Evolutionary conservation across 2,888 invertebrate genomes (phyloP).

Genomic region (Pseudococcus longispinus): DNA sequence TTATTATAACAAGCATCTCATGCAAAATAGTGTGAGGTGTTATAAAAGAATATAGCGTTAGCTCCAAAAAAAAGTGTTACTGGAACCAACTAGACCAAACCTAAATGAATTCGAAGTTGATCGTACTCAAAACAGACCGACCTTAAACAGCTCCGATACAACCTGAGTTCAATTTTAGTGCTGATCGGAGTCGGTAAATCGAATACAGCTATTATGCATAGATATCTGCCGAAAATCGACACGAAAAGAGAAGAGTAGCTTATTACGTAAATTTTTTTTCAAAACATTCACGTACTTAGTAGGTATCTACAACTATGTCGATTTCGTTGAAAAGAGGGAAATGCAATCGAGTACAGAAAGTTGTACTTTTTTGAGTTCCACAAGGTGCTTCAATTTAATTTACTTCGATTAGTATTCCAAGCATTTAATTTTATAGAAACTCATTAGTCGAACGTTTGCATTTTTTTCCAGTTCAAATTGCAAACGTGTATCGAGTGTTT

Average conservation of each 20-base stretch:
- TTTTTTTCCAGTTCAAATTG: background rate
- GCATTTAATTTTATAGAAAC: background rate
- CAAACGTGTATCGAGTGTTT: background rate
- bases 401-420: conserved; percentile 45
- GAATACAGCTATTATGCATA: background rate
- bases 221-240: background rate
- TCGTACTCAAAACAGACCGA: background rate
- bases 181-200: background rate
- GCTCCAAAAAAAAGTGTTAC: too few species aligned
- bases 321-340: background rate
- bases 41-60: too few species aligned
- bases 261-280: background rate
- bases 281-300: conserved; percentile 8
- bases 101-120: too few species aligned
- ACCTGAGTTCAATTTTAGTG: background rate
- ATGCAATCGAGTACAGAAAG: background rate
- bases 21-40: too few species aligned
- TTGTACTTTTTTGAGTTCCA: background rate
- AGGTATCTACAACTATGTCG: background rate
- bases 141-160: background rate
- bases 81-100: too few species aligned
- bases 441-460: conserved; percentile 19
- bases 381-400: conserved; percentile 30
- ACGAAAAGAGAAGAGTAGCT: background rate
- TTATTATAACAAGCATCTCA: too few species aligned